Percentiles rank a stretch among this genome's conserved stretches.
Conservation (phyloP, 2,888 invertebrate genomes). For the Sarcophaga rosellei region DNA sequence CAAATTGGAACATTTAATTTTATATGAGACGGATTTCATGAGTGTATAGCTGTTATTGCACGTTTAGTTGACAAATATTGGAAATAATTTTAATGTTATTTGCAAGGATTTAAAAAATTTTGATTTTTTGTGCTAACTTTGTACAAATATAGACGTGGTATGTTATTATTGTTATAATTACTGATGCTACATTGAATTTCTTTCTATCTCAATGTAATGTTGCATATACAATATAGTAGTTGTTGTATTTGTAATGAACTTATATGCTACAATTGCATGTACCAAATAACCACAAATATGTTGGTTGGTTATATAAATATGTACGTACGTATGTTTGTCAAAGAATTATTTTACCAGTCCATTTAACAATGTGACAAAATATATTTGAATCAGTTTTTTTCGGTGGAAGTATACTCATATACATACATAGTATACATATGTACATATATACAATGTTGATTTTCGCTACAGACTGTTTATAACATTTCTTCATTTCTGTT, state of each 20-base stretch:
- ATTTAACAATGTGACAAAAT: background rate
- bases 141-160: background rate
- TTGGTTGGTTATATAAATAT: background rate
- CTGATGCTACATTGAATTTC: background rate
- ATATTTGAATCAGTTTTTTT: background rate
- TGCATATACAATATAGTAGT: too few relatives aligned
- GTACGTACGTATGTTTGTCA: background rate
- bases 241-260: background rate
- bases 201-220: too few relatives aligned
- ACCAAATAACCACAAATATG: constrained; percentile 9
- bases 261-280: background rate
- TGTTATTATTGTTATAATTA: background rate
- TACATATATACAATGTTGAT: too few relatives aligned
- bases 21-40: too few relatives aligned
- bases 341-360: background rate
- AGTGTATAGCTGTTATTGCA: too few relatives aligned
- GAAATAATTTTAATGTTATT: too few relatives aligned
- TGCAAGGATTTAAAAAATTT: too few relatives aligned
- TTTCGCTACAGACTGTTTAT: too few relatives aligned
- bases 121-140: background rate
- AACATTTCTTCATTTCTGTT: too few relatives aligned
- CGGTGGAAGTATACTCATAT: background rate
- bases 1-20: too few relatives aligned
- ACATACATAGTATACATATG: too few relatives aligned
- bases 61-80: too few relatives aligned